Conservation (phyloP, 2,888 invertebrate species). For the Andrena dorsata region DNA sequence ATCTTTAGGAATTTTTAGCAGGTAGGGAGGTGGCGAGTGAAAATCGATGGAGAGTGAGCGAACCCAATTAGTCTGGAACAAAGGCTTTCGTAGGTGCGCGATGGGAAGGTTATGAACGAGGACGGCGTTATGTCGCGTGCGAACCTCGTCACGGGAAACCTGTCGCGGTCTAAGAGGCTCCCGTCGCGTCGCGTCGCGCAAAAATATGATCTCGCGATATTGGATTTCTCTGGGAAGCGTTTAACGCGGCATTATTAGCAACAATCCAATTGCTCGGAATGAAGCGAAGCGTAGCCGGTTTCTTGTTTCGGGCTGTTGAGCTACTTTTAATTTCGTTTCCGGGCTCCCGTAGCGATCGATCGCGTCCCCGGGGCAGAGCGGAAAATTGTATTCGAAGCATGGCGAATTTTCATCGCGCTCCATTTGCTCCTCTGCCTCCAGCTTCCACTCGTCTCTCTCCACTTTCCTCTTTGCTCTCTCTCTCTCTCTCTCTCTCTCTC, state of each 20-base stretch:
- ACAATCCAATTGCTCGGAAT: neutral
- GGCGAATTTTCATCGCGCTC: conserved; percentile 31
- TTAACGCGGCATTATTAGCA: neutral
- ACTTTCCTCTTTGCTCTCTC: neutral
- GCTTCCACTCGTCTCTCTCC: neutral
- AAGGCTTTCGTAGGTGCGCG: conserved; percentile 72
- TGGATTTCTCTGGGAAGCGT: neutral
- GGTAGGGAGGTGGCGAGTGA: conserved; percentile 33
- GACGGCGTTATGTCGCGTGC: neutral
- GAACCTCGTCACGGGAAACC: conserved; percentile 25
- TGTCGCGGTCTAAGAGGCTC: conserved; percentile 28
- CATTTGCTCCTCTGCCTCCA: neutral
- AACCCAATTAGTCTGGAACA: conserved; percentile 80
- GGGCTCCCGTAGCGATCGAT: conserved; percentile 13
- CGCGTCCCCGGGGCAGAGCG: neutral
- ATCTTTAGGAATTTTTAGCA: conserved; percentile 35
- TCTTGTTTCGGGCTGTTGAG: neutral
- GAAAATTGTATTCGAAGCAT: conserved; percentile 16
- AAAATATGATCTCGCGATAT: conserved; percentile 15
- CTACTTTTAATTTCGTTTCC: neutral
- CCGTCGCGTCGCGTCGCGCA: neutral
- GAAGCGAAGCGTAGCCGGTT: neutral
- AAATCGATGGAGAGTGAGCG: conserved; percentile 80
- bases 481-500: too few species aligned
- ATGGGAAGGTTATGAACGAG: neutral